phyloP scores from a whole-genome alignment of 1,140 invertebrate genomes.

The Solen grandis region DNA sequence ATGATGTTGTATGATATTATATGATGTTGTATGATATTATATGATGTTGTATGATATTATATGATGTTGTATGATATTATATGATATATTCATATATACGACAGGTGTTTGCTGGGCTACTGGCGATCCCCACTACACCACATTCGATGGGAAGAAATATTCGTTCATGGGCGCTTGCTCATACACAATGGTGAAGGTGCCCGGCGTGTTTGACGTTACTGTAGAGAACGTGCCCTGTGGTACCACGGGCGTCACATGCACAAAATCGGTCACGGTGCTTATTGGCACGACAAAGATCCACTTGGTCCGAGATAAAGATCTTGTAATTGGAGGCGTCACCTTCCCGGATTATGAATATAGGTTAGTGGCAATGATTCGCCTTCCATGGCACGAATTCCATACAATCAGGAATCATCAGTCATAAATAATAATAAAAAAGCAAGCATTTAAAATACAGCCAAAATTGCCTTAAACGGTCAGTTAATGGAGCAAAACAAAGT shows the following conservation, averaged over 20 bases:
- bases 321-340: neutral
- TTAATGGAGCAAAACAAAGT: no score
- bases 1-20: no score
- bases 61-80: no score
- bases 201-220: conserved; percentile 33
- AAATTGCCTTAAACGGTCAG: no score
- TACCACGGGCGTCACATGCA: conserved; percentile 90
- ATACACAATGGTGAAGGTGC: conserved; percentile 88
- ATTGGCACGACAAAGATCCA: conserved; percentile 72
- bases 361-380: neutral
- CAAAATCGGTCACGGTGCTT: conserved; percentile 88
- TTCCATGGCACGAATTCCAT: neutral
- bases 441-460: no score
- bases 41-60: no score
- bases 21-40: no score
- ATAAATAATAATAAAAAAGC: no score
- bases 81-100: no score
- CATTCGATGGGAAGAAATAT: conserved; percentile 89
- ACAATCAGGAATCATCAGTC: no score
- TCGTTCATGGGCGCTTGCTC: conserved; percentile 93
- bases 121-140: conserved; percentile 86
- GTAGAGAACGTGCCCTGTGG: conserved; percentile 89
- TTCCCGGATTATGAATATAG: neutral
- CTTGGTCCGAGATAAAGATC: conserved; percentile 12
- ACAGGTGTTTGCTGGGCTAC: conserved; percentile 84